phyloP scores from a whole-genome alignment of 2,888 invertebrate genomes.

The Himalopsyche anomala region DNA sequence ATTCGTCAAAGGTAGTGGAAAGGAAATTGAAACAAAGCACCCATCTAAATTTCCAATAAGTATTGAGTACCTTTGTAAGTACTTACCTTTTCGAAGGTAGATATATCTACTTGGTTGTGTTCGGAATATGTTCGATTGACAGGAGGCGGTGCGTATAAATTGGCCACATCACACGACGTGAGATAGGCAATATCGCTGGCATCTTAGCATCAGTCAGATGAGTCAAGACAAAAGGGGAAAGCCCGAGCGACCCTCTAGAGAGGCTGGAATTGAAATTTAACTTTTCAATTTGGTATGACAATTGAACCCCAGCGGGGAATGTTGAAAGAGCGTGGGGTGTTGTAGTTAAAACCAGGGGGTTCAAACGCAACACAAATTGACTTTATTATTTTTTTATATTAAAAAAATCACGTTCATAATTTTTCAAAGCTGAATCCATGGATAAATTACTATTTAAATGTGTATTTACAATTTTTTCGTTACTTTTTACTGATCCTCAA shows the following conservation, averaged over 20 bases:
- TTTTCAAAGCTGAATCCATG: too few species aligned
- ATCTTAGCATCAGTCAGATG: constrained; percentile 56
- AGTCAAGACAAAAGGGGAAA: constrained; percentile 49
- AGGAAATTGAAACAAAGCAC: constrained; percentile 40
- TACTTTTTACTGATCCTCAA: too few species aligned
- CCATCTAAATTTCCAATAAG: constrained; percentile 43
- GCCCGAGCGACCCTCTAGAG: constrained; percentile 47
- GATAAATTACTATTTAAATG: too few species aligned
- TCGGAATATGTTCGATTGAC: constrained; percentile 43
- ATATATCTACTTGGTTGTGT: constrained; percentile 15
- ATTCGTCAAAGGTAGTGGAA: constrained; percentile 1
- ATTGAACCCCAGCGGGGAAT: constrained; percentile 62
- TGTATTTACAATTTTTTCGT: too few species aligned
- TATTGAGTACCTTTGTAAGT: background rate
- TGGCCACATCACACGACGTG: constrained; percentile 43
- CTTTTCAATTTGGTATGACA: constrained; percentile 66
- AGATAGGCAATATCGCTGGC: constrained; percentile 63
- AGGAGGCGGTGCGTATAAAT: constrained; percentile 44
- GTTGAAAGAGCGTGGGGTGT: constrained; percentile 1
- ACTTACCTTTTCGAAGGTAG: constrained; percentile 37
- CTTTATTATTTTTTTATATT: too few species aligned
- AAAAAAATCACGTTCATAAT: too few species aligned
- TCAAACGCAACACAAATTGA: background rate
- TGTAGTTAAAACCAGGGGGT: constrained; percentile 26
- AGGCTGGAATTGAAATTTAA: constrained; percentile 66